Percentiles rank a stretch among this genome's conserved stretches.
Evolutionary conservation across 2,888 invertebrate species (phyloP).

Genomic region (Polylopha cassiicola): DNA sequence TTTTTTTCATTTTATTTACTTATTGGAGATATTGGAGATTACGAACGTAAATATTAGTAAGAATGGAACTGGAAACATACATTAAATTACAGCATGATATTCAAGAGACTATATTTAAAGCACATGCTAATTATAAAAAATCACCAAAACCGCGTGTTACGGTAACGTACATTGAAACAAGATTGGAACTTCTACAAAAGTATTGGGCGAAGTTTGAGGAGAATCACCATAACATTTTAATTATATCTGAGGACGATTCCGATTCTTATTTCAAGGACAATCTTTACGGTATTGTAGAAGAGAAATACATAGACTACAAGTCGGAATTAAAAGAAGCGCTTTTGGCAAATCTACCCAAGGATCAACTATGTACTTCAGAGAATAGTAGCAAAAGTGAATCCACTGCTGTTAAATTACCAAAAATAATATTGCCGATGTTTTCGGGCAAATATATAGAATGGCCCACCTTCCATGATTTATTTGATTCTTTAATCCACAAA

Average conservation of each 20-base stretch:
- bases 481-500: constrained; percentile 10
- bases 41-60: too few species aligned
- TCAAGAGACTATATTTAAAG: constrained; percentile 16
- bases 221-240: not conserved
- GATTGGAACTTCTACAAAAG: not conserved
- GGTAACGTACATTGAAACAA: not conserved
- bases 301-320: not conserved
- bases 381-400: not conserved
- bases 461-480: constrained; percentile 11
- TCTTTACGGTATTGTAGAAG: not conserved
- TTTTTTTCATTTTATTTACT: too few species aligned
- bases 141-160: not conserved
- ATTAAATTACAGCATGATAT: too few species aligned
- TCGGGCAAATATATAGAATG: constrained; percentile 16
- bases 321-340: not conserved
- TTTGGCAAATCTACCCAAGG: not conserved
- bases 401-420: not conserved
- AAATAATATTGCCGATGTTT: not conserved
- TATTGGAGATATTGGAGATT: too few species aligned
- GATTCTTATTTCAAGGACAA: not conserved
- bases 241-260: not conserved
- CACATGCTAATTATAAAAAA: not conserved
- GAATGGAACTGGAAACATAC: too few species aligned
- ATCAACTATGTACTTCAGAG: not conserved
- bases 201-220: not conserved